A percentile compares a stretch with the other conserved stretches of the same genome.
Evolutionary conservation across 2,113 vertebrate species (phyloP).

Genomic region (Eretmochelys imbricata): DNA sequence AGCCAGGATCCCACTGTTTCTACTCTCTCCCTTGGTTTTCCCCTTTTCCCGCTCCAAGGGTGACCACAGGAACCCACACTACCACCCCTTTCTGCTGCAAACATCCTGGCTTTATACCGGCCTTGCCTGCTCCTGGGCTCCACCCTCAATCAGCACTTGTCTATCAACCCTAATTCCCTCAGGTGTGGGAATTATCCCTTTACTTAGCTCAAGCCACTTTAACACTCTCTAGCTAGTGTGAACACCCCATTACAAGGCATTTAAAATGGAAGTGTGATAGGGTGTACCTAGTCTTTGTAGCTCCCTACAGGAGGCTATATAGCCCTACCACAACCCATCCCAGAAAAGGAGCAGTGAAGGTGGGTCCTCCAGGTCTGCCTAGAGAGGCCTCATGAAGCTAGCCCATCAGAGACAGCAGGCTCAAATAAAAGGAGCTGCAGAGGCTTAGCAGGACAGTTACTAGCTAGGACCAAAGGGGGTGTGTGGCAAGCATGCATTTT

Average conservation of each 20-base stretch:
- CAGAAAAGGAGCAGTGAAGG: background rate
- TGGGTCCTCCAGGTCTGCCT: background rate
- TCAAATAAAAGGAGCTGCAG: background rate
- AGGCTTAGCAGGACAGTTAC: background rate
- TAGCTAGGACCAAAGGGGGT: background rate
- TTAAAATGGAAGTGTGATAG: background rate
- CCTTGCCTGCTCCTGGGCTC: background rate
- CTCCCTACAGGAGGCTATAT: background rate
- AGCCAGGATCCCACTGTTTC: background rate
- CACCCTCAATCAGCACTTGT: background rate
- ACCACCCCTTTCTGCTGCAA: background rate
- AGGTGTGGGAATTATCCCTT: background rate
- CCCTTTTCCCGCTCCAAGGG: too few species aligned
- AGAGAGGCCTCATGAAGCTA: background rate
- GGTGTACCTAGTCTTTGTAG: background rate
- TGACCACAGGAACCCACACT: background rate
- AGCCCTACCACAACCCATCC: background rate
- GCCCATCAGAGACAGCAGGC: background rate
- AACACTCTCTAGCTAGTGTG: background rate
- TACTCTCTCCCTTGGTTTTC: background rate
- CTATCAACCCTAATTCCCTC: background rate
- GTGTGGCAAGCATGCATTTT: too few species aligned
- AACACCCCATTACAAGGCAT: fast-evolving
- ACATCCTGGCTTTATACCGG: background rate
- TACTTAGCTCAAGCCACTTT: background rate